Base-by-base conservation (phyloP, 2,113 vertebrate species). In the Vireo altiloquus region DNA sequence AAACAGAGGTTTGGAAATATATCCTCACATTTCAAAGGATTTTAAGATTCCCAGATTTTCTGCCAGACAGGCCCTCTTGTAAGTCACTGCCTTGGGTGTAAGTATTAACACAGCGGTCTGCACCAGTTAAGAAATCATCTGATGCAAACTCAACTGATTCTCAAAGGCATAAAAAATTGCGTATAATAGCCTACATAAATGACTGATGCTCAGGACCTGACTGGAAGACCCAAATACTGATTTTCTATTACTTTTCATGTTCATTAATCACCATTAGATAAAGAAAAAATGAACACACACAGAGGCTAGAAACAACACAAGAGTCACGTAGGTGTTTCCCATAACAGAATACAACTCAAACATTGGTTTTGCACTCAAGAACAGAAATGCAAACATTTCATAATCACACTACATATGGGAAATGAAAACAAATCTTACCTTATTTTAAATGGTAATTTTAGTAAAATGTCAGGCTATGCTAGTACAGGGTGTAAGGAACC, bases 401-500 rank as follows among this genome's bases (percentile, higher is more conserved):
- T 44, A 92, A 96, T 40, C 5, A 0, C 70, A 42, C 60, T 60
- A 53, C 0, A 2, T 31, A 86, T 13, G 54, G 57, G 93, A 95
- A 96, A 65, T 79, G 23, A 92, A 95, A 96, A 89, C 77, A 95
- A 75, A 64, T 42, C 92, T 96, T 96, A 96, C 95, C 95, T 93
- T 89, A 64, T 30, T 84, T 52, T 16, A 92, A 93, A 90, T 2
- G 44, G 10, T 50, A 74, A 53, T 92, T 95, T 89, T 61, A 89
- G 57, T 71, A 82, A 92, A 89, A 96, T 96, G 80, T 95, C 70
- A 91, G 94, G 80, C 95, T 89, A 68, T 70, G 86, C 95, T 94
- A 97, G 95, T 54, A 89, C 46, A 82, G 93, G 81, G 97, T 95
- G 92, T 68, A 87, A 97, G 97, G 94, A 97, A 95, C 72, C 57